Conservation (phyloP, 1,140 invertebrate genomes). For the Hetaerina americana region DNA sequence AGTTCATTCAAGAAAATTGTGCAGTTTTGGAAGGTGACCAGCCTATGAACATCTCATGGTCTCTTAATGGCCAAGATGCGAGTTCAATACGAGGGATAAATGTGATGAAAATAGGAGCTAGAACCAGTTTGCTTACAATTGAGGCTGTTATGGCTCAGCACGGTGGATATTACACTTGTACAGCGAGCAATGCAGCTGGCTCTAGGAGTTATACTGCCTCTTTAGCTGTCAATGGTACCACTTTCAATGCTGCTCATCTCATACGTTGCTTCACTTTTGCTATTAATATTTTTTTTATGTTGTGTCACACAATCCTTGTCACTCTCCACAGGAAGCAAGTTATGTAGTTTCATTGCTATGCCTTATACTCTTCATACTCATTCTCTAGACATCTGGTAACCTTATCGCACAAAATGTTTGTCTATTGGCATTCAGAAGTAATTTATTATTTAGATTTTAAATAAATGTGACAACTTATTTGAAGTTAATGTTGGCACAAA, state of each 20-base stretch:
- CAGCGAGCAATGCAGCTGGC: conserved; percentile 35
- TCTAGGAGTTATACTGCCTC: conserved; percentile 32
- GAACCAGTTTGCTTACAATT: conserved; percentile 25
- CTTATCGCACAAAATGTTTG: too few relatives aligned
- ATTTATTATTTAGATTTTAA: too few relatives aligned
- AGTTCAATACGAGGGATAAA: conserved; percentile 16
- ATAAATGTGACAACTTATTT: too few relatives aligned
- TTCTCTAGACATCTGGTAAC: too few relatives aligned
- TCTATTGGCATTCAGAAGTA: too few relatives aligned
- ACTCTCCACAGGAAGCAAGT: too few relatives aligned
- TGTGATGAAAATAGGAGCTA: conserved; percentile 21
- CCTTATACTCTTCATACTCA: too few relatives aligned
- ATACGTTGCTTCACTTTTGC: neutral
- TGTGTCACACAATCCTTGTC: too few relatives aligned
- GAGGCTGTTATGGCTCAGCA: conserved; percentile 21
- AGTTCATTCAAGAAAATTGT: conserved; percentile 22
- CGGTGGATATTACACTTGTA: conserved; percentile 28
- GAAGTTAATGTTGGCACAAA: too few relatives aligned
- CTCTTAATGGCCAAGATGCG: neutral
- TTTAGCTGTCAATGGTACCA: conserved; percentile 30
- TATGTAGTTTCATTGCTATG: too few relatives aligned
- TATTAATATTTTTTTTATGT: too few relatives aligned
- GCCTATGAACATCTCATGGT: conserved; percentile 31
- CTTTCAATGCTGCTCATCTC: too few relatives aligned
- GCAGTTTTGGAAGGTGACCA: conserved; percentile 31